Base-by-base conservation (phyloP, 2,888 invertebrate genomes). In the Yponomeuta sedellus region DNA sequence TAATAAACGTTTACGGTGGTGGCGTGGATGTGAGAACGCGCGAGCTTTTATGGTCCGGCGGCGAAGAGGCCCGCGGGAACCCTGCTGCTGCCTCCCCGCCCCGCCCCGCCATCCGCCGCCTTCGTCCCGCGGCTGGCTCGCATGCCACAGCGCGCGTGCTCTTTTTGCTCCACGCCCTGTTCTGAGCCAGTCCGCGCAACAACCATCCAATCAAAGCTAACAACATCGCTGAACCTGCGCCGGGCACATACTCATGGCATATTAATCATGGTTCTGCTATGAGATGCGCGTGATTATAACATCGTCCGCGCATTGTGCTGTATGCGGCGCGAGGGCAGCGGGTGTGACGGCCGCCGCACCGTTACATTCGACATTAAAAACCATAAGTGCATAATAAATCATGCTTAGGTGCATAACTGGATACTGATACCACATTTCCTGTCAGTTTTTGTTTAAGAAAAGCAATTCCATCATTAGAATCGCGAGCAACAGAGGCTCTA, bases 1-100 rank as follows among this genome's bases (percentile, higher is more conserved):
- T 86, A 85, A 85, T 86, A 86, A 86, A 84, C 81, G 82, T 84
- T 84, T 81, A 84, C 80, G 78, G 81, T 79, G 80, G 77, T 78
- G 71, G 78, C 75, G 83, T 79, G 78, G 77, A 82, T 85, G 85
- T 86, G 86, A 80, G 85, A 85, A 81, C 77, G 84, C 76, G 78
- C 77, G 68, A 76, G 79, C 82, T 85, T 88, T 87, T 86, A 88
- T 83, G 81, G 78, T 70, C 75, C 73, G 61, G 61, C 70, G 72
- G 71, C 68, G 72, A 69, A 69, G 70, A 68, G 74, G 74, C 72
- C 72, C 75, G 79, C 77, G 81, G 77, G 81, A 79, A 80, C 78
- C 77, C 75, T 44, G 61, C 22, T 69, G 75, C 76, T 12, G 16
- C 44, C 44, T 1, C 16, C 44, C 44, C 16, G 0, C 44, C 44